A percentile compares a stretch with the other conserved stretches of the same genome.
phyloP scores from a whole-genome alignment of 2,888 invertebrate genomes.

The Parapristionchus giblindavisi region DNA sequence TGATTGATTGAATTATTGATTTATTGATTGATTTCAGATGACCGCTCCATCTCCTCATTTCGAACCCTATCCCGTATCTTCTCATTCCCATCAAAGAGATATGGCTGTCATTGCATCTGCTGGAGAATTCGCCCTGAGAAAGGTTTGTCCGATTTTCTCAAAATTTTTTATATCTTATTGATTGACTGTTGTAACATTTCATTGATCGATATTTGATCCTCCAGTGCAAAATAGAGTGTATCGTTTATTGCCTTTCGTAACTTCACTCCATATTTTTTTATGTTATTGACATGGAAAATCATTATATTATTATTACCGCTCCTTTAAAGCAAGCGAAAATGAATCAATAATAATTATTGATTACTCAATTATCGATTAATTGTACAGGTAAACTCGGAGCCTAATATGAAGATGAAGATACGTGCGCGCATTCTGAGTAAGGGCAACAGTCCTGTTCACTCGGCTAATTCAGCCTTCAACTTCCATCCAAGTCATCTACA shows the following conservation, averaged over 20 bases:
- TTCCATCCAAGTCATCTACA: conserved; percentile 30
- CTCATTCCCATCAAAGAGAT: conserved; percentile 38
- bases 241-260: too few species aligned
- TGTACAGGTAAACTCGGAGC: conserved; percentile 65
- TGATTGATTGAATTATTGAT: too few species aligned
- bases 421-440: conserved; percentile 66
- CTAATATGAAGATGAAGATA: conserved; percentile 69
- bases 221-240: too few species aligned
- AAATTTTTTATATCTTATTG: too few species aligned
- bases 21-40: conserved; percentile 45
- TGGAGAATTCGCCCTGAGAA: conserved; percentile 34
- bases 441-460: conserved; percentile 55
- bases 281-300: too few species aligned
- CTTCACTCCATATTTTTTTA: too few species aligned
- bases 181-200: too few species aligned
- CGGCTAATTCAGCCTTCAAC: conserved; percentile 37
- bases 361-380: neutral
- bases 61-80: conserved; percentile 57
- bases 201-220: too few species aligned
- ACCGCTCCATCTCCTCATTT: conserved; percentile 58
- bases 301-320: too few species aligned
- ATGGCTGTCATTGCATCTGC: conserved; percentile 28
- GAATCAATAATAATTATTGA: too few species aligned
- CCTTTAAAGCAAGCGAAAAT: too few species aligned
- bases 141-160: conserved; percentile 19